Percentiles rank a stretch among this genome's conserved stretches.
Evolutionary conservation across 2,888 invertebrate genomes (phyloP).

Genomic region (Sinohyriopsis cumingii): DNA sequence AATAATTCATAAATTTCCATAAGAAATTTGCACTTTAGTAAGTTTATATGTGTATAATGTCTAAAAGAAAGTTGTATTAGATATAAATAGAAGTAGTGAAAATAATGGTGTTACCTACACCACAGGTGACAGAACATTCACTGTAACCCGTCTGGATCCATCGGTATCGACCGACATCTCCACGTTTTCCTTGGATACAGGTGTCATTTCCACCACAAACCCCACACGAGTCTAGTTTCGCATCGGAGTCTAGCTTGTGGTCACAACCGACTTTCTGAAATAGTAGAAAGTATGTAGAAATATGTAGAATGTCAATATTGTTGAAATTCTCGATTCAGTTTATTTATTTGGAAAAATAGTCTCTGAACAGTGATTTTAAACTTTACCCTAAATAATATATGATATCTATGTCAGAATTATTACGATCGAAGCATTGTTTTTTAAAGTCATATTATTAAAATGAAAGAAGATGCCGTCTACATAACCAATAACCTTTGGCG

Average conservation of each 20-base stretch:
- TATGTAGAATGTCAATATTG: too few species aligned
- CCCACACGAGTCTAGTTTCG: slow-evolving; percentile 75
- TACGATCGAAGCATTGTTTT: too few species aligned
- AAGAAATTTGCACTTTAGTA: neutral
- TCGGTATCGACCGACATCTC: slow-evolving; percentile 73
- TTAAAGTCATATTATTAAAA: too few species aligned
- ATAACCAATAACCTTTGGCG: too few species aligned
- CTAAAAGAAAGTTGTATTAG: slow-evolving; percentile 68
- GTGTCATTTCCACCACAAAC: slow-evolving; percentile 75
- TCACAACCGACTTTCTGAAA: slow-evolving; percentile 76
- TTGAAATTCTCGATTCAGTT: too few species aligned
- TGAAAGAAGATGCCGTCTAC: too few species aligned
- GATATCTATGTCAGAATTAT: too few species aligned
- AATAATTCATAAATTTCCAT: neutral
- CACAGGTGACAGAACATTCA: slow-evolving; percentile 92
- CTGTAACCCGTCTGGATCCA: slow-evolving; percentile 86
- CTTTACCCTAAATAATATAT: too few species aligned
- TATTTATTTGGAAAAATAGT: too few species aligned
- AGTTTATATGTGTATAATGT: slow-evolving; percentile 75
- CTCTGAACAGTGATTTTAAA: too few species aligned
- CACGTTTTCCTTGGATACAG: slow-evolving; percentile 74
- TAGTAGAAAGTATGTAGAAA: neutral
- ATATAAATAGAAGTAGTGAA: slow-evolving; percentile 4
- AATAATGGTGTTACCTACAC: slow-evolving; percentile 83
- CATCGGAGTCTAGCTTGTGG: slow-evolving; percentile 74